Percentiles rank a stretch among this genome's conserved stretches.
phyloP scores from a whole-genome alignment of 1,140 invertebrate genomes.

The Drosophila nigromelanica region DNA sequence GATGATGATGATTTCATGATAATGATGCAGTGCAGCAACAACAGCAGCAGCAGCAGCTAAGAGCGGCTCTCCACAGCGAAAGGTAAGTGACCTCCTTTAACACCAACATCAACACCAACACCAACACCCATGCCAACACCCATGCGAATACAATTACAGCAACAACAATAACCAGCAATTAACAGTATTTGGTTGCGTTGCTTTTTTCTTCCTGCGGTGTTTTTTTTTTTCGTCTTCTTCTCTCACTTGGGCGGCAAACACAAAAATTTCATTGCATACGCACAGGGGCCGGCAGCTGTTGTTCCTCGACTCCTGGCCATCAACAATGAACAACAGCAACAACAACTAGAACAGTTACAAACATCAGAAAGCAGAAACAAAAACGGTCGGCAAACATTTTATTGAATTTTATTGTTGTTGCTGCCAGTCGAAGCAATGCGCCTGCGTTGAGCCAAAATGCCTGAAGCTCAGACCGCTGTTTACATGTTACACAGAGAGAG shows the following conservation, averaged over 20 bases:
- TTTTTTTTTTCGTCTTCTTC: conserved; percentile 18
- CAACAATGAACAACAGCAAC: conserved; percentile 6
- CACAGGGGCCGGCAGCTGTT: conserved; percentile 54
- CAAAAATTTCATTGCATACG: conserved; percentile 64
- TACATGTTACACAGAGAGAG: not conserved
- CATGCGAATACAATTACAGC: conserved; percentile 2
- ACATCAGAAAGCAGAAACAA: conserved; percentile 13
- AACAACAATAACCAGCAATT: conserved; percentile 28
- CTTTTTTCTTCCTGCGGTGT: conserved; percentile 1
- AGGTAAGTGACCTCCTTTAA: conserved; percentile 71
- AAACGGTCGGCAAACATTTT: conserved; percentile 72
- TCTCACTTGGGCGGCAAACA: conserved; percentile 21
- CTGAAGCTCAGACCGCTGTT: not conserved
- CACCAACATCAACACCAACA: conserved; percentile 26
- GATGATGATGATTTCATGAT: conserved; percentile 13
- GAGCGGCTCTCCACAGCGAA: conserved; percentile 48
- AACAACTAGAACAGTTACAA: conserved; percentile 10
- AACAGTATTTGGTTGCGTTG: conserved; percentile 20
- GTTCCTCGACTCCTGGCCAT: conserved; percentile 1
- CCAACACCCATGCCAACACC: no score
- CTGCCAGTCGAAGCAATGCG: conserved; percentile 16
- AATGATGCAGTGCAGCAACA: conserved; percentile 28
- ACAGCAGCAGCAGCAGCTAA: conserved; percentile 14
- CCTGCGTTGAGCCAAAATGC: conserved; percentile 35
- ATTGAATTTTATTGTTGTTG: conserved; percentile 75